A percentile compares a stretch with the other conserved stretches of the same genome.
Conservation (phyloP, 37 sponge, comb jelly and placozoan species). For the Beroe forskalii region DNA sequence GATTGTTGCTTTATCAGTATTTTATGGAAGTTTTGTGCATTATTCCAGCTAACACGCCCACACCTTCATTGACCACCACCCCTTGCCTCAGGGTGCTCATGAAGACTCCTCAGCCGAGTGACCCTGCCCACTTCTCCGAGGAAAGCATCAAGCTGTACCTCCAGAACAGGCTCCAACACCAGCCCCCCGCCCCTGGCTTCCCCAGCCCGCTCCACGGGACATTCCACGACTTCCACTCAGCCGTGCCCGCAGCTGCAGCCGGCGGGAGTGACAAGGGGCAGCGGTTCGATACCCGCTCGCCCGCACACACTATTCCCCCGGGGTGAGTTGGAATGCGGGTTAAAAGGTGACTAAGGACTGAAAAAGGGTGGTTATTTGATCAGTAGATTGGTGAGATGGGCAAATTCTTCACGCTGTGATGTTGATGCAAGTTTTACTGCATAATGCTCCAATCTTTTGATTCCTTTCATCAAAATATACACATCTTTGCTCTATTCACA, state of each 20-base stretch:
- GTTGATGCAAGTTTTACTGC: no score
- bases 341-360: no score
- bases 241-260: neutral
- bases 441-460: no score
- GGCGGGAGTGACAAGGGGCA: neutral
- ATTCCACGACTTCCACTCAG: conserved; percentile 30
- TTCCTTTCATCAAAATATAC: no score
- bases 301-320: conserved; percentile 3
- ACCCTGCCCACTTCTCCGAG: neutral
- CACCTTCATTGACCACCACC: no score
- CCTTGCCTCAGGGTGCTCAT: neutral
- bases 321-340: neutral
- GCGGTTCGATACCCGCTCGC: conserved; percentile 32
- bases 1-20: no score
- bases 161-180: neutral
- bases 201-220: conserved; percentile 1
- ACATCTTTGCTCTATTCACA: no score
- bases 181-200: neutral
- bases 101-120: neutral
- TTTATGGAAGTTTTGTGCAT: no score
- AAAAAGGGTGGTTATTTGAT: no score
- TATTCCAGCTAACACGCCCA: no score
- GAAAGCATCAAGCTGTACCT: conserved; percentile 8
- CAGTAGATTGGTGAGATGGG: no score
- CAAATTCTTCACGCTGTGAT: neutral